A percentile compares a stretch with the other conserved stretches of the same genome.
These are phyloP conservation scores for Cryptosula pallasiana DNA, from an alignment of 2,888 invertebrate genomes.

Conservation along the genomic window DNA sequence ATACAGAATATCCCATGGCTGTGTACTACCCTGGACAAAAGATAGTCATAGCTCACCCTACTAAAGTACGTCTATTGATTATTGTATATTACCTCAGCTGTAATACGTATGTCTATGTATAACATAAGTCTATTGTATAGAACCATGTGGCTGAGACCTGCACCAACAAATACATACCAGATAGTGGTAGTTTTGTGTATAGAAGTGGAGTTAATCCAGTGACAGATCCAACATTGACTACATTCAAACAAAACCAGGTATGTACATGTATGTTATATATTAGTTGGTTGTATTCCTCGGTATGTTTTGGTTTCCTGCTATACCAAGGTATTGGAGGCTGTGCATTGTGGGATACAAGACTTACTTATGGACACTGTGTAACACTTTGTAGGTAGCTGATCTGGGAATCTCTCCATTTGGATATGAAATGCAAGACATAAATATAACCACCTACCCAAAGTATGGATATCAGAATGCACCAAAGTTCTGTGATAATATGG, in stretches of 20 bases:
- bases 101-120: too few species aligned
- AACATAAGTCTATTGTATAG: constrained; percentile 25
- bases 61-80: constrained; percentile 25
- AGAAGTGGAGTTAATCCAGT: constrained; percentile 9
- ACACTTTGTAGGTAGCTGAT: constrained; percentile 10
- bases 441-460: constrained; percentile 27
- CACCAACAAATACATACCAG: constrained; percentile 28
- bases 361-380: constrained; percentile 7
- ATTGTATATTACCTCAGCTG: too few species aligned
- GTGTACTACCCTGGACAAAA: constrained; percentile 28
- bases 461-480: constrained; percentile 29
- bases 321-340: too few species aligned
- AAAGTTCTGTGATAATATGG: constrained; percentile 29
- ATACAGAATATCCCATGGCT: constrained; percentile 26
- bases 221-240: constrained; percentile 21
- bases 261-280: too few species aligned
- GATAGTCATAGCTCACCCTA: constrained; percentile 28
- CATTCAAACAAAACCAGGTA: constrained; percentile 3
- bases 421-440: constrained; percentile 8
- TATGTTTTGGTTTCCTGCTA: too few species aligned
- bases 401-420: constrained; percentile 27
- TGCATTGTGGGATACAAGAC: too few species aligned
- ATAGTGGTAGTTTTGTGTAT: constrained; percentile 26
- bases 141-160: constrained; percentile 29
- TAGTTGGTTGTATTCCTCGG: too few species aligned